Percentiles rank a stretch among this genome's conserved stretches.
These are phyloP conservation scores for Bergia puertoricense DNA, from an alignment of 92 coral and sea anemone genomes.

Conservation along the genomic window DNA sequence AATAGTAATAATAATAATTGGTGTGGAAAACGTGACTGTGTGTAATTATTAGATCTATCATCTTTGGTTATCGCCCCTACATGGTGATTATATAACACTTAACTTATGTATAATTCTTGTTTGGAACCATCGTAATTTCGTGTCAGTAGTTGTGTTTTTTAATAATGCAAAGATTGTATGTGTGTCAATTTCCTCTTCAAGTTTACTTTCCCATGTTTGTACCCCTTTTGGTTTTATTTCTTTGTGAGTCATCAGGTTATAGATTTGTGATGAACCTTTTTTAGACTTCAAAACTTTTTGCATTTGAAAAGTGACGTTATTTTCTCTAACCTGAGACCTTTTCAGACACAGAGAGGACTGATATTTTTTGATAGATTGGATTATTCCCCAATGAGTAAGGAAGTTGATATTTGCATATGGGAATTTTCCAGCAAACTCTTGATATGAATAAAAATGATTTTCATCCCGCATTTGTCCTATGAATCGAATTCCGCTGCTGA, in stretches of 20 bases:
- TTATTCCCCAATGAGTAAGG: conserved; percentile 4
- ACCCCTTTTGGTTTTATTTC: background rate
- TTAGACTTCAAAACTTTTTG: no score
- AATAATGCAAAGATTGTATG: background rate
- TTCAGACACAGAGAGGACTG: background rate
- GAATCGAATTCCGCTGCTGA: background rate
- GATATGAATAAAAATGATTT: no score
- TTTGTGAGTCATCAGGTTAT: background rate
- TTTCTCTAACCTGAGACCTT: background rate
- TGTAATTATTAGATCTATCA: no score
- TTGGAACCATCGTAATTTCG: conserved; percentile 9
- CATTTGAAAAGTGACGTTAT: background rate
- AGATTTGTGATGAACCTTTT: conserved; percentile 10
- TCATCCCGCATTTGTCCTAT: background rate
- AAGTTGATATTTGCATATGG: background rate
- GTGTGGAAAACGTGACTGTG: no score
- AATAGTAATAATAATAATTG: no score
- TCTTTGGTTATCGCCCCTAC: no score
- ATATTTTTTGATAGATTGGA: background rate
- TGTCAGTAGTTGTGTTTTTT: background rate
- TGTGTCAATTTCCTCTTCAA: background rate
- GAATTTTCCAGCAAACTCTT: background rate
- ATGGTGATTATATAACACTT: no score
- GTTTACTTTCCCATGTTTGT: background rate
- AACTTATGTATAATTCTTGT: no score